Evolutionary conservation across 2,797 vertebrate genomes (phyloP).

Genomic region (Coracias cyanogaster): DNA sequence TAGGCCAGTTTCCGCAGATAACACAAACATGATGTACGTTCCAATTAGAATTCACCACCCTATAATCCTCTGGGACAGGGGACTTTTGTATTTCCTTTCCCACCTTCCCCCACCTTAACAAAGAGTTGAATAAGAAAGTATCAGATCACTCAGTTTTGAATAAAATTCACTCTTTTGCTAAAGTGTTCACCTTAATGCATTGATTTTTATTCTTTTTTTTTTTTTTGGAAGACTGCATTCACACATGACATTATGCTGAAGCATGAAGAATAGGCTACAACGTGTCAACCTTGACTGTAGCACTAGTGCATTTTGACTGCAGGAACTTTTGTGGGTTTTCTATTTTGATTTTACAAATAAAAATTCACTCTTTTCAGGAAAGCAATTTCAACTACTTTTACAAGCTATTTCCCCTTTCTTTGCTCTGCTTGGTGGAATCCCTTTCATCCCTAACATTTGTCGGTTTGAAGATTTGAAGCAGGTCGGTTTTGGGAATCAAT

Average conservation of each 20-base stretch:
- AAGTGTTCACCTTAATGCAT: not conserved
- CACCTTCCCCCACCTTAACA: not conserved
- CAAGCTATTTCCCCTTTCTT: not conserved
- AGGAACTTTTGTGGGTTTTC: not conserved
- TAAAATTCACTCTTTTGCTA: not conserved
- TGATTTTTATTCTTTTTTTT: not conserved
- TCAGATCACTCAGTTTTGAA: not conserved
- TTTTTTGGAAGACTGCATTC: not conserved
- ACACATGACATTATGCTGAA: not conserved
- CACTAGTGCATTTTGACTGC: not conserved
- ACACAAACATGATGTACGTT: slow-evolving; percentile 65
- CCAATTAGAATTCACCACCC: slow-evolving; percentile 69
- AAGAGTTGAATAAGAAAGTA: not conserved
- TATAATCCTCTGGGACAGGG: slow-evolving; percentile 6
- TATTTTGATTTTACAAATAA: not conserved
- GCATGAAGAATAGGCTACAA: not conserved
- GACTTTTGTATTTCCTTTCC: not conserved
- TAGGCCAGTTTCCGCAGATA: slow-evolving; percentile 75
- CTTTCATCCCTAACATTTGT: not conserved
- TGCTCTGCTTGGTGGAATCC: not conserved
- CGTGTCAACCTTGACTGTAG: not conserved
- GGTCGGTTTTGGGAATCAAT: not conserved
- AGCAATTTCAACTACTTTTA: not conserved
- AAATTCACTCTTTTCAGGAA: not conserved
- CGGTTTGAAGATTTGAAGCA: not conserved